These are phyloP conservation scores for Nycticebus coucang DNA, from an alignment of 2,113 vertebrate species.

Conservation along the genomic window DNA sequence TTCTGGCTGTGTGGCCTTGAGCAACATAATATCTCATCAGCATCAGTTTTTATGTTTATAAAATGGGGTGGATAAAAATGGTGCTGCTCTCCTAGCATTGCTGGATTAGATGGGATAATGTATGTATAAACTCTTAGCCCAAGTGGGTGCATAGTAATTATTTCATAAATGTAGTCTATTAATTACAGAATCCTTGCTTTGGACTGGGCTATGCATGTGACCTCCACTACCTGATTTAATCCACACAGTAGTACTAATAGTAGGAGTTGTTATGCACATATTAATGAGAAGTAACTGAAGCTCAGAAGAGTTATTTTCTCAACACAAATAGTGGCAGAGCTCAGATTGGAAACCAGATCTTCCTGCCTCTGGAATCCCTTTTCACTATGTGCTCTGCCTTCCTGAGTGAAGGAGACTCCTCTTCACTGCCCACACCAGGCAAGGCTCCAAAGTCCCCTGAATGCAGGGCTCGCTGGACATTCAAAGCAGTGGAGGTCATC, in stretches of 20 bases:
- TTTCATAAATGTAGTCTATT: not conserved
- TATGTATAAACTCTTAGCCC: not conserved
- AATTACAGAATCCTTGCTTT: not conserved
- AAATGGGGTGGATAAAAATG: not conserved
- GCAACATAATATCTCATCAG: not conserved
- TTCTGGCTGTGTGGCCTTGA: not conserved
- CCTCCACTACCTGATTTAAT: not conserved
- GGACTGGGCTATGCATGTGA: not conserved
- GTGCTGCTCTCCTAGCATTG: not conserved
- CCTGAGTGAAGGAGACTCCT: not conserved
- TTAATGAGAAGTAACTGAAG: not conserved
- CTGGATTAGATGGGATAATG: not conserved
- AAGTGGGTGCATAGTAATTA: not conserved
- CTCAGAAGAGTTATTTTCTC: not conserved
- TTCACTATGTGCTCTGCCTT: not conserved
- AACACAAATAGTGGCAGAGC: not conserved
- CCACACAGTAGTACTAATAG: not conserved
- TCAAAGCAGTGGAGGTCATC: not conserved
- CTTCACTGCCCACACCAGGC: not conserved
- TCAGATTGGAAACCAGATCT: not conserved
- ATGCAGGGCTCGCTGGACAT: too few relatives aligned
- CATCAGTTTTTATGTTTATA: conserved; percentile 31
- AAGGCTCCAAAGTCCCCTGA: not conserved
- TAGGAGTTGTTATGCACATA: not conserved
- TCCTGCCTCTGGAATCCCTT: not conserved